Percentiles rank a stretch among this genome's conserved stretches.
These are phyloP conservation scores for Nemotelus pantherinus DNA, from an alignment of 2,888 invertebrate species.

Conservation along the genomic window DNA sequence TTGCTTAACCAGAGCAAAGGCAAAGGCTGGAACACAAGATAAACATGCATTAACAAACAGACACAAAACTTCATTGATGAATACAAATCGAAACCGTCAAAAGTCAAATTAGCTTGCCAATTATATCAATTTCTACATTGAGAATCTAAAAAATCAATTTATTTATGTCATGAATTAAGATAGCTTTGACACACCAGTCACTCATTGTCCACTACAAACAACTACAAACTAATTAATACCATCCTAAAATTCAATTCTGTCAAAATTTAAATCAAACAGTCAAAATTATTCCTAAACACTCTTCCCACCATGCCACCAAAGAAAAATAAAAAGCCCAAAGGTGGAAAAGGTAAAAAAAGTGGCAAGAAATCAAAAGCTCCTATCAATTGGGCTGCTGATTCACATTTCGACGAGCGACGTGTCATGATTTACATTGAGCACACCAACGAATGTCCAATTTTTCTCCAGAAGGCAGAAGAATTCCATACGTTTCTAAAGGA, in stretches of 20 bases:
- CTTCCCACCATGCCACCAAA: conserved; percentile 29
- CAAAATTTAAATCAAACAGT: conserved; percentile 8
- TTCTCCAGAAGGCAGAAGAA: conserved; percentile 57
- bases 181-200: too few relatives aligned
- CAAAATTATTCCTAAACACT: not conserved
- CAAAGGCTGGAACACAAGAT: not conserved
- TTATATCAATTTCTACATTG: too few relatives aligned
- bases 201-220: too few relatives aligned
- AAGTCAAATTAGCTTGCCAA: too few relatives aligned
- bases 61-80: too few relatives aligned
- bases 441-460: conserved; percentile 60
- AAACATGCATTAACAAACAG: too few relatives aligned
- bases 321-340: conserved; percentile 8
- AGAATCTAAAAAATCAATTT: too few relatives aligned
- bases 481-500: conserved; percentile 53
- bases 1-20: not conserved
- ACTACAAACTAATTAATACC: too few relatives aligned
- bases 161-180: too few relatives aligned
- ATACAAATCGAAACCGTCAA: too few relatives aligned
- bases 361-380: conserved; percentile 16
- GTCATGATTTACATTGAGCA: conserved; percentile 58
- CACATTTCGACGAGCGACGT: conserved; percentile 58
- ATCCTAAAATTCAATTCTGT: not conserved
- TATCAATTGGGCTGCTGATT: conserved; percentile 59
- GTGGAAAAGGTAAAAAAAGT: not conserved